Base-by-base conservation (phyloP, 2,797 vertebrate species). In the Serranus cabrilla region DNA sequence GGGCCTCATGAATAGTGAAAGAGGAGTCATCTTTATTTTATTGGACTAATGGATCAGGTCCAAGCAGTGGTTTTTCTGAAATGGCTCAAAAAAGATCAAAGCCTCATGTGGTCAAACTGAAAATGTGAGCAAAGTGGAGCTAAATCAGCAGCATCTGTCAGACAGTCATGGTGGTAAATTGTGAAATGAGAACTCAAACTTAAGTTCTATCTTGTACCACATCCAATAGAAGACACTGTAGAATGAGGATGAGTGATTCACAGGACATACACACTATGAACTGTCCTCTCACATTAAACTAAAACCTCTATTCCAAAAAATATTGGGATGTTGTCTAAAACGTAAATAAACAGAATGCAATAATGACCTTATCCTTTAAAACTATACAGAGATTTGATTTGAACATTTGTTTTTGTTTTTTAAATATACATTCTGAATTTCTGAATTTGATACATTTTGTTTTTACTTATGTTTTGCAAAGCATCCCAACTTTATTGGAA, bases 11-110 rank as follows among this genome's bases (percentile, higher is more conserved):
- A 87, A 85, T 91, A 71, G 77, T 74, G n/a, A 55, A 81, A 61
- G 51, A 66, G 12, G 45, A 76, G 37, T 83, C 86, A 45, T 93
- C 46, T 90, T 90, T 92, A 87, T 90, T 92, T 91, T 64, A 91
- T 87, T 52, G 23, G 71, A 77, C 82, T 91, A 89, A 90, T 87
- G 87, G 83, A 76, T 87, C 74, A 57, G 65, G 65, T 79, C 81
- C 54, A 75, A 47, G 76, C 54, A 20, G 51, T 31, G 64, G 65
- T 82, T 34, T 27, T 59, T 79, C 56, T 69, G 71, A 55, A 78
- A 70, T 49, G 62, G 5, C 42, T 79, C 59, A 68, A 40, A 66
- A 79, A 42, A 68, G 7, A 45, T 58, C 27, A 6, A 64, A 11
- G 16, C 57, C 42, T 40, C 34, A 61, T 51, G 16, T 57, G 60